Evolutionary conservation across 2,888 invertebrate genomes (phyloP), one percentile per base, ranked within the genome.

Genomic region (Oithona nana): DNA sequence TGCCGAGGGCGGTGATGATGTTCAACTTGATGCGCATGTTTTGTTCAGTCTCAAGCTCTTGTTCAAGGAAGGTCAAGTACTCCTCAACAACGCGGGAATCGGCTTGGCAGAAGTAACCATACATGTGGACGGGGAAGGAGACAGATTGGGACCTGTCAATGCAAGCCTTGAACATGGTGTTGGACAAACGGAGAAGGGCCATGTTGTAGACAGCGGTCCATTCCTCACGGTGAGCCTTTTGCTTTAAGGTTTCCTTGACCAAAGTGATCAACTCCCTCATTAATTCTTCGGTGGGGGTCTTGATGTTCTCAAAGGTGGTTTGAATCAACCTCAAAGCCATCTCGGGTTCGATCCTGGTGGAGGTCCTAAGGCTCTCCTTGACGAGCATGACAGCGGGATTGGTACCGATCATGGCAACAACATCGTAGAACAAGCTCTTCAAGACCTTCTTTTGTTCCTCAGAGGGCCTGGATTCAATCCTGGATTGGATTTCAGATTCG

Each of bases 251-350:
- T 3, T 55, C 20, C 55, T 64, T 28, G 49, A 30, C 51, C 63
- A 68, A 67, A 67, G 71, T 72, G 66, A 70, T 66, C 50, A 72
- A 60, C 60, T 66, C 66, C 57, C 72, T 67, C 8, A 73, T 65
- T 26, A 71, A 68, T 20, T 68, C 66, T 31, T 68, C 67, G 57
- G 72, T 71, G n/a, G 73, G 73, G 55, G 71, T 68, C 24, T 71
- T 69, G 26, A 71, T 64, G 58, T 72, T 67, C 26, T 68, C 65
- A 4, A 69, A 69, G 20, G 71, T 63, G 39, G 68, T 66, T 52
- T 69, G 66, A 31, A 72, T 69, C 67, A 24, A 66, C 61, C 20
- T 70, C 70, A n/a, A 66, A 64, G 62, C 68, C 67, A 16, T 67
- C 68, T 3, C 57, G 63, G n/a, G 70, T 49, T 51, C 67, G 65